Base-by-base conservation (phyloP, 2,113 vertebrate species). In the Leucosticte australis region DNA sequence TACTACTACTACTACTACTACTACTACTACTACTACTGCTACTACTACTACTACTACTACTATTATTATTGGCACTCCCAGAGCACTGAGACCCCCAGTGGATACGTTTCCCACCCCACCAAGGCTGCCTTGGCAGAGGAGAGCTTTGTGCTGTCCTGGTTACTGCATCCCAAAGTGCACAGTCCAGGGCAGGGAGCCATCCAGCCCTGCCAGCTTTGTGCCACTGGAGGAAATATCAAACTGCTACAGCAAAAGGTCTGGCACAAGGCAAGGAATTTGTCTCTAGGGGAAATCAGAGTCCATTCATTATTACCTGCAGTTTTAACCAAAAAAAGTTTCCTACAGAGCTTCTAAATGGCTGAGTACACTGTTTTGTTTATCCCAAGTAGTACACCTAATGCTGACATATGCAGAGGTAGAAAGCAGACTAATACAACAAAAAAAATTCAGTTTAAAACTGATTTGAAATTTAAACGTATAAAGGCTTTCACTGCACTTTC, bases 241-340 rank as follows among this genome's bases (percentile, higher is more conserved):
- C 62, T n/a, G 20, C 21, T 30, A 21, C 55, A 55, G 84, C 53
- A 94, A 95, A 95, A 92, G 67, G 9, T 31, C 53, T 89, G 87
- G 87, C 88, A 93, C 0, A 21, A 83, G 19, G 31, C 42, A 73
- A 31, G 50, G 82, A 83, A 88, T 69, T 93, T 60, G 49, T 86
- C 70, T 92, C 59, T 79, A 80, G 78, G 47, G 22, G 13, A 64
- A 62, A 63, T 74, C 31, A 82, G 65, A 79, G 18, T 41, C 30
- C n/a, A 55, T 89, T 95, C 57, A 85, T 78, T 84, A 64, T 87
- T 91, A 94, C 84, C 63, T 96, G 89, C 44, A 79, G 33, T 41
- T 92, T 92, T 56, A 82, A 79, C 23, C 30, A 42, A 87, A 52
- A 17, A 60, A 9, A 1, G 19, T 37, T 78, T 71, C 64, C 28